Evolutionary conservation across 30 jellyfish, hydroid and myxozoan species (phyloP).

Genomic region (Hydra vulgaris): DNA sequence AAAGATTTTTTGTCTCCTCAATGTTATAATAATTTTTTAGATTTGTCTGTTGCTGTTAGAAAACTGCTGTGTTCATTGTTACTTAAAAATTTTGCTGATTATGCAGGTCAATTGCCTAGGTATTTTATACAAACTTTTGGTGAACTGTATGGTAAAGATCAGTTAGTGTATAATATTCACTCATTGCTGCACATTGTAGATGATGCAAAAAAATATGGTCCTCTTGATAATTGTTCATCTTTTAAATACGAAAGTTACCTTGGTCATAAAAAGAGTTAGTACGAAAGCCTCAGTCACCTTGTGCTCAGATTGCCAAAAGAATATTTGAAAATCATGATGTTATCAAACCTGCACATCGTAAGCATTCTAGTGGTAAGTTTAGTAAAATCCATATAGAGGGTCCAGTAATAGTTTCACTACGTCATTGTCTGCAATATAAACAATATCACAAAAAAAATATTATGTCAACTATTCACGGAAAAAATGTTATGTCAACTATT

Average conservation of each 20-base stretch:
- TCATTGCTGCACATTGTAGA: neutral
- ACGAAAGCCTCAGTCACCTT: neutral
- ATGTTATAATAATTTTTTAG: neutral
- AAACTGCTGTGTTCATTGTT: neutral
- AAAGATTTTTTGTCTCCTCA: conserved; percentile 5
- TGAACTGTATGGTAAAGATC: neutral
- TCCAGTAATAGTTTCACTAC: neutral
- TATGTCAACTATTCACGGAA: no score
- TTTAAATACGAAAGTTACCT: neutral
- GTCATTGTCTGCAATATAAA: neutral
- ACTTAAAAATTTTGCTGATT: neutral
- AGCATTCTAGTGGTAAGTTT: neutral
- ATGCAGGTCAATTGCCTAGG: neutral
- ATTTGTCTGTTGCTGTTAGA: neutral
- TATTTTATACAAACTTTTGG: neutral
- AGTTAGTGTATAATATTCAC: no score
- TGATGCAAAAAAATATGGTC: neutral
- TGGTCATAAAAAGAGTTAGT: neutral
- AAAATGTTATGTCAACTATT: no score
- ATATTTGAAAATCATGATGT: neutral
- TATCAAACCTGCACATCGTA: neutral
- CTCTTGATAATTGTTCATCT: neutral
- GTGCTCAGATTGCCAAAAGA: neutral
- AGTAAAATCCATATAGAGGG: neutral
- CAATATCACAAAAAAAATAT: neutral